Conservation (phyloP, 2,797 vertebrate species). For the Coreius guichenoti region DNA sequence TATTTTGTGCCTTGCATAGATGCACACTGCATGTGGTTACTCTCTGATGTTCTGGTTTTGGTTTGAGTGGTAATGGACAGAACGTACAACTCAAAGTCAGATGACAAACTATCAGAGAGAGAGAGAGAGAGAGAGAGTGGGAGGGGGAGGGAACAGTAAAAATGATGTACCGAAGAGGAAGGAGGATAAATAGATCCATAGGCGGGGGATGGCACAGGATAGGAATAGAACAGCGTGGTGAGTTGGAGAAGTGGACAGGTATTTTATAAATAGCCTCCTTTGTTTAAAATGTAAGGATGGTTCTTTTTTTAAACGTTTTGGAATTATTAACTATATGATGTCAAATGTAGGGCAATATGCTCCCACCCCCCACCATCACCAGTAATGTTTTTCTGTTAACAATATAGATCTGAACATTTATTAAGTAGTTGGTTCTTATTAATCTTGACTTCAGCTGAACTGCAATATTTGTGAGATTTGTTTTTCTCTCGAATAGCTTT, state of each 20-base stretch:
- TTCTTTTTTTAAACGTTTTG: background rate
- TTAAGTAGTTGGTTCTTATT: background rate
- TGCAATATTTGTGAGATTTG: background rate
- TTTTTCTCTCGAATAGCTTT: background rate
- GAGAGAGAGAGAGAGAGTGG: background rate
- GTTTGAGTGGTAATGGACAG: slow-evolving; percentile 47
- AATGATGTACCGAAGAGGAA: background rate
- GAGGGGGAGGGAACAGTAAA: slow-evolving; percentile 2
- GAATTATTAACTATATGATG: background rate
- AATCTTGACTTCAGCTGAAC: background rate
- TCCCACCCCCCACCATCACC: background rate
- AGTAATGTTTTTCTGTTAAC: background rate
- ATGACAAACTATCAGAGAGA: slow-evolving; percentile 29
- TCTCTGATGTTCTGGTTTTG: slow-evolving; percentile 14
- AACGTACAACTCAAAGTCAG: slow-evolving; percentile 15
- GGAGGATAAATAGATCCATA: slow-evolving; percentile 18
- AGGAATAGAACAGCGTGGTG: background rate
- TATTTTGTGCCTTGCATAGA: slow-evolving; percentile 28
- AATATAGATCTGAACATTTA: background rate
- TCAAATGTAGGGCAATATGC: background rate
- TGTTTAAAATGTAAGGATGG: background rate
- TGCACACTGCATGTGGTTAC: background rate
- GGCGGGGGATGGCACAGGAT: background rate
- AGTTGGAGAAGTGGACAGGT: slow-evolving; percentile 13
- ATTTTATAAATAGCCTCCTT: slow-evolving; percentile 23